Evolutionary conservation across 2,888 invertebrate genomes (phyloP), one percentile per base, ranked within the genome.

Genomic region (Andricus quercusramuli): DNA sequence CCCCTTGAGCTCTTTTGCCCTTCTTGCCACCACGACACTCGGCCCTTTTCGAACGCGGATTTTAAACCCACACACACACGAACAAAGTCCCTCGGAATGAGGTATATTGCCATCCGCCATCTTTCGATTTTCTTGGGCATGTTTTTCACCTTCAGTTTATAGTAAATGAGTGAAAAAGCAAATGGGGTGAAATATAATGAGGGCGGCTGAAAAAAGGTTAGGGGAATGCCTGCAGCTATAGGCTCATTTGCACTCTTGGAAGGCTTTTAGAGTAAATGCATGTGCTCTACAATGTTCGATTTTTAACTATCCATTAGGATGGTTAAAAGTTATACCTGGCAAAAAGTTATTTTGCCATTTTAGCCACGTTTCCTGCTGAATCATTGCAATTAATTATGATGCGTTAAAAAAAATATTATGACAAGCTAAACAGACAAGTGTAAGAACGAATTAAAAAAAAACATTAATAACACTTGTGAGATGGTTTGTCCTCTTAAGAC

Each of bases 1-100:
- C 85, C 85, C 85, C 84, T 86, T 85, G 85, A 84, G 79, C 84
- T 82, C 82, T 83, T 85, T 84, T 82, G 84, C 83, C 77, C 82
- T 85, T 77, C 84, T 83, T 84, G 78, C 82, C 82, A 80, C 82
- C 82, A 82, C 78, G 79, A 76, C 85, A 79, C 81, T 82, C 83
- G 79, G 80, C 80, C 83, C 83, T 85, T 82, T 84, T 78, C 83
- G 83, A 85, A 82, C 80, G 66, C 81, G 78, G 78, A 51, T 51
- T 70, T 70, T 47, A 70, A 70, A 70, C 70, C 70, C 51, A 11
- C 44, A 47, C 25, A 70, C 47, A 70, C 51, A 25, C 41, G 4
- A 5, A 17, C 22, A 70, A 70, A 17, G 9, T 29, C 29, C 51
- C 25, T 70, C 15, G 20, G 22, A 56, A 56, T 1, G 9, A 41